Percentiles rank a stretch among this genome's conserved stretches.
phyloP scores from a whole-genome alignment of 2,113 vertebrate genomes.

The Galemys pyrenaicus region DNA sequence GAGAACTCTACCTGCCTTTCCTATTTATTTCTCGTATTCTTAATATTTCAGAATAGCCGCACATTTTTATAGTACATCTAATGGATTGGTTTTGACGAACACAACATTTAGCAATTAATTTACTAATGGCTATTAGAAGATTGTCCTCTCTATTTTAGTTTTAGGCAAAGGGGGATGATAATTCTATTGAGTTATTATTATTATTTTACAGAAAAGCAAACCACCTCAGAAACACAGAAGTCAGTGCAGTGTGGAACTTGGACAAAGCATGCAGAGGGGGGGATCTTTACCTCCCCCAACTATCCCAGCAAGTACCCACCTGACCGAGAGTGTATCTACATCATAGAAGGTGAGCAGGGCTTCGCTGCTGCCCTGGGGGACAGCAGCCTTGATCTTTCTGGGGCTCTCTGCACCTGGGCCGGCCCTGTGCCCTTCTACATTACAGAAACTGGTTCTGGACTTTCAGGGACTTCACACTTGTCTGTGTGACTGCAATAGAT shows the following conservation, averaged over 20 bases:
- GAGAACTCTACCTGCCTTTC: neutral
- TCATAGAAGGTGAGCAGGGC: constrained; percentile 95
- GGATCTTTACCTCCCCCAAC: constrained; percentile 98
- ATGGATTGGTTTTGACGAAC: constrained; percentile 58
- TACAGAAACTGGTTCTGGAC: neutral
- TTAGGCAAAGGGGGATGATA: constrained; percentile 55
- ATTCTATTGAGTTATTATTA: constrained; percentile 43
- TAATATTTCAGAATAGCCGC: constrained; percentile 37
- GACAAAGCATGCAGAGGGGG: constrained; percentile 97
- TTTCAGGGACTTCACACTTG: neutral
- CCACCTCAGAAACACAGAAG: constrained; percentile 95
- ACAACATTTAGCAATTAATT: constrained; percentile 60
- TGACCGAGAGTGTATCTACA: constrained; percentile 97
- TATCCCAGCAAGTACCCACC: constrained; percentile 99
- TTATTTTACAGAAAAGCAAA: constrained; percentile 89
- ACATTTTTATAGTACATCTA: neutral
- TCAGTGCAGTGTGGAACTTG: constrained; percentile 97
- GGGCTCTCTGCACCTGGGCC: neutral
- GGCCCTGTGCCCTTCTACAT: neutral
- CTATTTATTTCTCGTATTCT: neutral
- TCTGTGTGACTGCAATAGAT: neutral
- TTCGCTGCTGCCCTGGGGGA: fast-evolving
- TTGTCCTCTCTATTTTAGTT: constrained; percentile 53
- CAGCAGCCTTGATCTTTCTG: neutral
- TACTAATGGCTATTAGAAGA: constrained; percentile 64